Evolutionary conservation across 1,140 invertebrate species (phyloP).

Genomic region (Eurosta solidaginis): DNA sequence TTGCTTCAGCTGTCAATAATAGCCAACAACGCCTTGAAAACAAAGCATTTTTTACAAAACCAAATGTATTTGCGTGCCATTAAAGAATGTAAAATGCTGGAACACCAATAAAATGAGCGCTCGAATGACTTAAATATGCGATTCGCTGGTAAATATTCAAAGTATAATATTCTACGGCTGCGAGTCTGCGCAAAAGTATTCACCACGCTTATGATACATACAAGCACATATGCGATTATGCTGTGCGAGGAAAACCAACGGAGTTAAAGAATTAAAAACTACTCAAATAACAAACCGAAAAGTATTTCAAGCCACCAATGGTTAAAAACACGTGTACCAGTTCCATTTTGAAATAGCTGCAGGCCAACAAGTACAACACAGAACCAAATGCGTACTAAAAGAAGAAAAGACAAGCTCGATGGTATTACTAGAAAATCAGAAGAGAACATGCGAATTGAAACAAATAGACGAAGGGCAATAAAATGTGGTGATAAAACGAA

Average conservation of each 20-base stretch:
- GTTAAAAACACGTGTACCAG: background rate
- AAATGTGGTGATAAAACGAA: background rate
- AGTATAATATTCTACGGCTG: background rate
- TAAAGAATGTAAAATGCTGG: background rate
- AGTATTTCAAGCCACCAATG: slow-evolving; percentile 15
- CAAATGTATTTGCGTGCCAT: background rate
- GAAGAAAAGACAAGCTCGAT: background rate
- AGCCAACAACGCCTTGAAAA: slow-evolving; percentile 13
- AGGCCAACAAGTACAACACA: background rate
- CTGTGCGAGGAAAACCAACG: background rate
- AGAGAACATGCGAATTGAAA: background rate
- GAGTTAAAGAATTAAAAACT: background rate
- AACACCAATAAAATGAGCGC: background rate
- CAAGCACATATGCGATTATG: background rate
- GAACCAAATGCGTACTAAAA: background rate
- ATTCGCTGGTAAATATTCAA: background rate
- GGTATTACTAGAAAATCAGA: background rate
- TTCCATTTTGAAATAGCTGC: slow-evolving; percentile 4
- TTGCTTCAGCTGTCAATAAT: slow-evolving; percentile 22
- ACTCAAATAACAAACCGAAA: background rate
- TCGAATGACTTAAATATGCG: background rate
- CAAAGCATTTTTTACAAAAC: background rate
- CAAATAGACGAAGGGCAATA: background rate
- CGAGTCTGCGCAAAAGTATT: background rate
- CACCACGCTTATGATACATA: background rate